Evolutionary conservation across 53 echinoderm and acorn worm genomes (phyloP).

Genomic region (Arbacia lixula): DNA sequence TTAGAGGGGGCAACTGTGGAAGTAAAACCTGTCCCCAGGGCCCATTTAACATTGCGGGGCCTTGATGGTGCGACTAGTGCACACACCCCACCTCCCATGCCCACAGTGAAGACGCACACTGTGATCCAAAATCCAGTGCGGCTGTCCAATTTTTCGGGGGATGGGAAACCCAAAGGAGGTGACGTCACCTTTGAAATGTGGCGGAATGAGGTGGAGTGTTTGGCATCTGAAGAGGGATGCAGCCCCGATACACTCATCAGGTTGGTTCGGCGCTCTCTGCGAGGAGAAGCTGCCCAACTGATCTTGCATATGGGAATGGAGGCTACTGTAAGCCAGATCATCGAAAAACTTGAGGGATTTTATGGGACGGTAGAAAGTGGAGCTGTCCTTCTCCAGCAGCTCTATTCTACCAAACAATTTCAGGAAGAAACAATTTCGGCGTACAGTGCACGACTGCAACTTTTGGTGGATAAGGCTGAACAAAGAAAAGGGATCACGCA

Average conservation of each 20-base stretch:
- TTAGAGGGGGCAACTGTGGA: background rate
- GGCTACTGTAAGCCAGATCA: background rate
- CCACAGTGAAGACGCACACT: conserved; percentile 7
- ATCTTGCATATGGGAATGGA: conserved; percentile 29
- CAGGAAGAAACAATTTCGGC: conserved; percentile 9
- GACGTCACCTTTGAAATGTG: conserved; percentile 54
- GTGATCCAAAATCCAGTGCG: conserved; percentile 12
- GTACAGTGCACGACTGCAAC: conserved; percentile 36
- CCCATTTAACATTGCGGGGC: background rate
- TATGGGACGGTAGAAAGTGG: conserved; percentile 57
- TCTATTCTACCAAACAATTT: conserved; percentile 38
- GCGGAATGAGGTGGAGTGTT: conserved; percentile 38
- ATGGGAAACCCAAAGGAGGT: conserved; percentile 34
- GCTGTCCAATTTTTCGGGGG: conserved; percentile 38
- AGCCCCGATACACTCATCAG: background rate
- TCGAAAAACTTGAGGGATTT: conserved; percentile 47
- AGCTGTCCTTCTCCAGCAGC: conserved; percentile 50
- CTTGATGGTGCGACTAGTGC: background rate
- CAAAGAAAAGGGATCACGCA: conserved; percentile 34
- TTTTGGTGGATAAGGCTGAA: conserved; percentile 11
- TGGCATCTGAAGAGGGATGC: background rate
- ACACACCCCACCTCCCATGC: background rate
- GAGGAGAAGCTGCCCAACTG: conserved; percentile 43
- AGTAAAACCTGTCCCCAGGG: background rate
- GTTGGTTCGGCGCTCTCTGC: conserved; percentile 42